These are phyloP conservation scores for Tromatobia lineatoria DNA, from an alignment of 2,888 invertebrate species.

Conservation along the genomic window DNA sequence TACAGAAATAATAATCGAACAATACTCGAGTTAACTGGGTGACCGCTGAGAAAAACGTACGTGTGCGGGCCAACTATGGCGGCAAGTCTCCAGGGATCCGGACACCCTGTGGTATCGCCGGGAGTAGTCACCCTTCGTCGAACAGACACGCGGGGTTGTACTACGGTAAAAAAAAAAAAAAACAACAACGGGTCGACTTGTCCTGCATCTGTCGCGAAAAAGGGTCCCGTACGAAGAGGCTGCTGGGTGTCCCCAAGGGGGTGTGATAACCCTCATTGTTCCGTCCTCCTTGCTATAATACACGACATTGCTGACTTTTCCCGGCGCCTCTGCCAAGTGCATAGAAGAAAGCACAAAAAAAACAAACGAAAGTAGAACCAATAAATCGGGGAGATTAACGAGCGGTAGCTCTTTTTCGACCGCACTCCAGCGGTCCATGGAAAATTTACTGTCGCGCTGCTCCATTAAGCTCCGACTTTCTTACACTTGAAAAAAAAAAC, in stretches of 20 bases:
- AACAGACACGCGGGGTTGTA: conserved; percentile 28
- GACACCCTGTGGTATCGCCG: conserved; percentile 68
- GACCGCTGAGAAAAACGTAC: conserved; percentile 72
- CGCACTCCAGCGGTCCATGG: conserved; percentile 75
- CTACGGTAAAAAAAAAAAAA: conserved; percentile 56
- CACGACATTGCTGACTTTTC: not conserved
- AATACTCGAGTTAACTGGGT: conserved; percentile 84
- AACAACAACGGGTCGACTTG: conserved; percentile 40
- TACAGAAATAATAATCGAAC: conserved; percentile 85
- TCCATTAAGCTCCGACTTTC: conserved; percentile 42
- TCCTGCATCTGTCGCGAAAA: conserved; percentile 68
- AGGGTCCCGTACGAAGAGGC: conserved; percentile 44
- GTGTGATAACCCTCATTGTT: conserved; percentile 63
- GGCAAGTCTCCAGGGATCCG: conserved; percentile 75
- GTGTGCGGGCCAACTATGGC: conserved; percentile 56
- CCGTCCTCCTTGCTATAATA: conserved; percentile 44
- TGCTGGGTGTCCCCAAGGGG: conserved; percentile 64
- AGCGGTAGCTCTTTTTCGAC: conserved; percentile 24
- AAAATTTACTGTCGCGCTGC: conserved; percentile 73
- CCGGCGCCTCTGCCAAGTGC: conserved; percentile 21
- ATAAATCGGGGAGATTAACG: conserved; percentile 77
- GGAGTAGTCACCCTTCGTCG: conserved; percentile 61
- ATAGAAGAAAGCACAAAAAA: conserved; percentile 9
- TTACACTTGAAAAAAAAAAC: conserved; percentile 5
- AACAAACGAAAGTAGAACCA: conserved; percentile 69